A percentile compares a stretch with the other conserved stretches of the same genome.
These are phyloP conservation scores for Agapornis canus DNA, from an alignment of 2,797 vertebrate genomes.

Conservation along the genomic window DNA sequence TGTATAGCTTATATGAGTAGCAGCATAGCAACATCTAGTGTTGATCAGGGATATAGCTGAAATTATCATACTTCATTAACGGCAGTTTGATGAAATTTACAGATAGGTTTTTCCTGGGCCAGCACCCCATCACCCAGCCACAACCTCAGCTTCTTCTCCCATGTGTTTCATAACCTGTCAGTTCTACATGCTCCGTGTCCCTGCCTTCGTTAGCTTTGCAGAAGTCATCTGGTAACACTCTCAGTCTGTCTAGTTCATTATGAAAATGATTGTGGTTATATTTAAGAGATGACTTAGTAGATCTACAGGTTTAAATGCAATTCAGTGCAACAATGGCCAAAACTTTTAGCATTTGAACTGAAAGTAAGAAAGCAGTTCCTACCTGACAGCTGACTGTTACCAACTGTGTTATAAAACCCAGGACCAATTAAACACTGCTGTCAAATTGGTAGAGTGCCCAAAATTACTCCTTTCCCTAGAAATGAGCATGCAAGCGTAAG, in stretches of 20 bases:
- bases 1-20: conserved; percentile 61
- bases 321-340: background rate
- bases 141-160: background rate
- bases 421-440: background rate
- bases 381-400: background rate
- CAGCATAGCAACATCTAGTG: conserved; percentile 79
- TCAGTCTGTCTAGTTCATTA: rapidly evolving
- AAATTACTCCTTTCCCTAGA: background rate
- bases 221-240: background rate
- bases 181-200: background rate
- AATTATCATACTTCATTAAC: rapidly evolving
- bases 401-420: background rate
- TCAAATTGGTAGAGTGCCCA: rapidly evolving
- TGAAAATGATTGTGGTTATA: background rate
- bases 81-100: background rate
- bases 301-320: rapidly evolving
- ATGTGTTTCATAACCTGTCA: rapidly evolving
- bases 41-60: conserved; percentile 63
- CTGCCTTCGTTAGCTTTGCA: background rate
- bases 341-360: background rate
- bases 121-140: background rate
- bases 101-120: background rate
- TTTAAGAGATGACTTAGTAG: background rate
- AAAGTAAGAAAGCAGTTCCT: background rate
- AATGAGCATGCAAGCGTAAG: rapidly evolving